A percentile compares a stretch with the other conserved stretches of the same genome.
These are phyloP conservation scores for Drosophila virilis DNA, from an alignment of 1,140 invertebrate genomes.

Conservation along the genomic window DNA sequence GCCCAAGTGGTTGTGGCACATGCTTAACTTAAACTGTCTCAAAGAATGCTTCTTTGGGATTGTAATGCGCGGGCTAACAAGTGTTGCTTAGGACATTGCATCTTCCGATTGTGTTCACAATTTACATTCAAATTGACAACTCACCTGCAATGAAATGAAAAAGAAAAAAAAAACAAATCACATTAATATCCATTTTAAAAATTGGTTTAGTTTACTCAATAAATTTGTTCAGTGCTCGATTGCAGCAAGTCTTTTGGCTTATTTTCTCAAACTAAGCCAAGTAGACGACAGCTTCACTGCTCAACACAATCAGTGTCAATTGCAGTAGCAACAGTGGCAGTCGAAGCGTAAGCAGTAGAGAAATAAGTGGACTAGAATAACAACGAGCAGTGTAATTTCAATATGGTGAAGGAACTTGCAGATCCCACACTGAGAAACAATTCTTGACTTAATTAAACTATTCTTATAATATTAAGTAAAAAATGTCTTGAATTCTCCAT, in stretches of 20 bases:
- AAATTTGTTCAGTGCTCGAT: slow-evolving; percentile 7
- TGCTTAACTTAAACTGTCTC: slow-evolving; percentile 32
- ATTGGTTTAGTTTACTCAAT: slow-evolving; percentile 6
- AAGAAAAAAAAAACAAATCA: slow-evolving; percentile 16
- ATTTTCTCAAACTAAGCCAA: not conserved
- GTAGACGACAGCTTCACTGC: slow-evolving; percentile 2
- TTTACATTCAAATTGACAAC: slow-evolving; percentile 14
- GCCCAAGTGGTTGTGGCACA: slow-evolving; percentile 39
- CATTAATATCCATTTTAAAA: slow-evolving; percentile 43
- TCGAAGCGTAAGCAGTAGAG: slow-evolving; percentile 16
- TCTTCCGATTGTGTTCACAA: not conserved
- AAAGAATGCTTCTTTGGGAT: not conserved
- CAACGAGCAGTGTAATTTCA: slow-evolving; percentile 51
- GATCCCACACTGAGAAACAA: slow-evolving; percentile 8
- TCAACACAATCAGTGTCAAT: slow-evolving; percentile 60
- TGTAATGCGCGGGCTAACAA: not conserved
- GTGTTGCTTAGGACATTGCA: not conserved
- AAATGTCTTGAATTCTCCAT: too few species aligned
- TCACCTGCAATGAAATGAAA: slow-evolving; percentile 48
- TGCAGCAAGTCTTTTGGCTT: slow-evolving; percentile 25
- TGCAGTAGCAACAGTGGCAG: slow-evolving; percentile 23
- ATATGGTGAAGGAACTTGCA: slow-evolving; percentile 45
- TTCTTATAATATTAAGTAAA: not conserved
- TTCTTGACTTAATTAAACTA: not conserved
- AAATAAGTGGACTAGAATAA: slow-evolving; percentile 46